Evolutionary conservation across 2,888 invertebrate species (phyloP).

Genomic region (Nomada lathburiana): DNA sequence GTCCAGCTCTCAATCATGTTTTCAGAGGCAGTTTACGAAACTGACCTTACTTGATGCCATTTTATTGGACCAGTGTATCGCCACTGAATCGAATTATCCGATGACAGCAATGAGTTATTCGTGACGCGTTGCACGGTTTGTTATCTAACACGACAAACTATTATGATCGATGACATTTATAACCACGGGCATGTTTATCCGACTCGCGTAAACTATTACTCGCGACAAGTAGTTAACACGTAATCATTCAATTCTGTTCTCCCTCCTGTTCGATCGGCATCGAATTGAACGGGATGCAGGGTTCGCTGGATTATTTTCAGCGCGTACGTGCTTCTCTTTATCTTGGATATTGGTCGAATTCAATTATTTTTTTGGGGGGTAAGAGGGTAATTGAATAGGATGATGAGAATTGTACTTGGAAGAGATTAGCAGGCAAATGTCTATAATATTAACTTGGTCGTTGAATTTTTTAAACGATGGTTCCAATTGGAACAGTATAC

Average conservation of each 20-base stretch:
- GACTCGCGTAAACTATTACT: not conserved
- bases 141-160: conserved; percentile 3
- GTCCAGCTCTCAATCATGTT: conserved; percentile 3
- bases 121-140: not conserved
- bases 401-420: too few species aligned
- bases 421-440: too few species aligned
- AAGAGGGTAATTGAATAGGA: too few species aligned
- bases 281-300: not conserved
- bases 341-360: too few species aligned
- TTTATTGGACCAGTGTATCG: not conserved
- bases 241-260: conserved; percentile 17
- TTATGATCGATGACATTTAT: conserved; percentile 21
- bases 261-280: not conserved
- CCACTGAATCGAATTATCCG: conserved; percentile 21
- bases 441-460: too few species aligned
- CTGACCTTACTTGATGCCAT: not conserved
- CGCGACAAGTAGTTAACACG: not conserved
- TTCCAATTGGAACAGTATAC: too few species aligned
- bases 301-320: not conserved
- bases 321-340: not conserved
- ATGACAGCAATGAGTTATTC: not conserved
- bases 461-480: too few species aligned
- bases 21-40: not conserved
- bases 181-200: conserved; percentile 13
- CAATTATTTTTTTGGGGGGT: not conserved